Percentiles rank a stretch among this genome's conserved stretches.
Evolutionary conservation across 23 tunicate genomes (phyloP).

Genomic region (Phallusia fumigata): DNA sequence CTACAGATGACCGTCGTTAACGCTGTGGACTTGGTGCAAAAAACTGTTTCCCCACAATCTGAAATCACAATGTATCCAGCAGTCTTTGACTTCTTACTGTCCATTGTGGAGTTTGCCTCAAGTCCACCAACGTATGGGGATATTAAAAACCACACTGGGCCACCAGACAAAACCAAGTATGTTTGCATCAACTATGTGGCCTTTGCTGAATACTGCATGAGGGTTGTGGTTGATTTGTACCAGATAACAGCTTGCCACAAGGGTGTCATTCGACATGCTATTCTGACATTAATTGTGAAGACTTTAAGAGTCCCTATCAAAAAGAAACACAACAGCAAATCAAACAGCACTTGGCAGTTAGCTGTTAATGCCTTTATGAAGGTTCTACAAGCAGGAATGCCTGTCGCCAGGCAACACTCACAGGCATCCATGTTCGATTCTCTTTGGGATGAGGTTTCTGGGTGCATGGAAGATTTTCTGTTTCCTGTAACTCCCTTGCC

Average conservation of each 20-base stretch:
- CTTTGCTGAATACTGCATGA: constrained; percentile 86
- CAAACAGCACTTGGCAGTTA: constrained; percentile 72
- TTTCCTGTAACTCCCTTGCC: constrained; percentile 57
- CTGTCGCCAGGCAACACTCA: constrained; percentile 90
- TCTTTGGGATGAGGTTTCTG: constrained; percentile 80
- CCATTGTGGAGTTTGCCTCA: constrained; percentile 59
- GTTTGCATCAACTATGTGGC: constrained; percentile 65
- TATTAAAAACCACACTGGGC: constrained; percentile 44
- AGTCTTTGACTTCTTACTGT: constrained; percentile 60
- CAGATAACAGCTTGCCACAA: constrained; percentile 93
- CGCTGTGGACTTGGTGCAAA: constrained; percentile 63
- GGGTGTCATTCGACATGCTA: constrained; percentile 71
- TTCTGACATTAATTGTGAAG: constrained; percentile 55
- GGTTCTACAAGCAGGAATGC: constrained; percentile 79
- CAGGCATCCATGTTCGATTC: constrained; percentile 65
- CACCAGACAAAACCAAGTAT: constrained; percentile 61
- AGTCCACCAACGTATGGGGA: constrained; percentile 82
- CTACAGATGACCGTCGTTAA: constrained; percentile 60
- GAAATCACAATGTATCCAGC: constrained; percentile 85
- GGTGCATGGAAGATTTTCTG: constrained; percentile 80
- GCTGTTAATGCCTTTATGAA: constrained; percentile 78
- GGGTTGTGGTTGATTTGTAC: constrained; percentile 68
- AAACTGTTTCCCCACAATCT: constrained; percentile 73
- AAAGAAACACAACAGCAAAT: constrained; percentile 30
- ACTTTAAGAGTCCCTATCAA: constrained; percentile 49